phyloP scores from a whole-genome alignment of 2,888 invertebrate species.

The Lycaena phlaeas region DNA sequence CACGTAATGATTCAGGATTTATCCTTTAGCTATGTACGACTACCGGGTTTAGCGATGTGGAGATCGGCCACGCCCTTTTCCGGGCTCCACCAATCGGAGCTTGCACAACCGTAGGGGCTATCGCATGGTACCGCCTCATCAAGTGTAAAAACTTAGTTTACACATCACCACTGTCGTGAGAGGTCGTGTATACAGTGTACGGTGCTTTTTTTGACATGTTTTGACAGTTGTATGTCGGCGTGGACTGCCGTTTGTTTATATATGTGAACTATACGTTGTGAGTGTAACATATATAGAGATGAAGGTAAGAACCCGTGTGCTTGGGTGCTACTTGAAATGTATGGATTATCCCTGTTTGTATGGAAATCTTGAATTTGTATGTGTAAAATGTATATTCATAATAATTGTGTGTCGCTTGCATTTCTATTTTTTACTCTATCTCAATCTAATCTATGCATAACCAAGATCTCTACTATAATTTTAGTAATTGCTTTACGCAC shows the following conservation, averaged over 20 bases:
- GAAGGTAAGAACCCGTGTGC: slow-evolving; percentile 52
- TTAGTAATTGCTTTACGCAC: too few species aligned
- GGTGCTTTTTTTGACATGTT: slow-evolving; percentile 22
- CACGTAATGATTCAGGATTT: slow-evolving; percentile 35
- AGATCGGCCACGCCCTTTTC: slow-evolving; percentile 26
- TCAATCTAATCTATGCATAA: too few species aligned
- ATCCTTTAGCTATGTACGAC: slow-evolving; percentile 28
- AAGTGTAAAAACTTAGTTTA: slow-evolving; percentile 33
- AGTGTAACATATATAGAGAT: slow-evolving; percentile 39
- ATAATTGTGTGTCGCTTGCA: too few species aligned
- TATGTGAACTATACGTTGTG: slow-evolving; percentile 29
- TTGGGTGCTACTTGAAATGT: too few species aligned
- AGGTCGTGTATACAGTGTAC: slow-evolving; percentile 28
- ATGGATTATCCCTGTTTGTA: too few species aligned
- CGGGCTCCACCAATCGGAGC: slow-evolving; percentile 30
- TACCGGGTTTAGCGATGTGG: slow-evolving; percentile 17
- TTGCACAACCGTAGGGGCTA: slow-evolving; percentile 18
- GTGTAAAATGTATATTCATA: too few species aligned
- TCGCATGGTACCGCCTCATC: slow-evolving; percentile 29
- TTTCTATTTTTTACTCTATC: too few species aligned
- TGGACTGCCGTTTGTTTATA: slow-evolving; percentile 29
- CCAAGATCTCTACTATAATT: too few species aligned
- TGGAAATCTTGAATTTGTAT: too few species aligned
- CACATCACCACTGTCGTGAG: slow-evolving; percentile 32
- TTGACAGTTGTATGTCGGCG: slow-evolving; percentile 30